Base-by-base conservation (phyloP, 1,140 invertebrate species). In the Leptinotarsa defecta region DNA sequence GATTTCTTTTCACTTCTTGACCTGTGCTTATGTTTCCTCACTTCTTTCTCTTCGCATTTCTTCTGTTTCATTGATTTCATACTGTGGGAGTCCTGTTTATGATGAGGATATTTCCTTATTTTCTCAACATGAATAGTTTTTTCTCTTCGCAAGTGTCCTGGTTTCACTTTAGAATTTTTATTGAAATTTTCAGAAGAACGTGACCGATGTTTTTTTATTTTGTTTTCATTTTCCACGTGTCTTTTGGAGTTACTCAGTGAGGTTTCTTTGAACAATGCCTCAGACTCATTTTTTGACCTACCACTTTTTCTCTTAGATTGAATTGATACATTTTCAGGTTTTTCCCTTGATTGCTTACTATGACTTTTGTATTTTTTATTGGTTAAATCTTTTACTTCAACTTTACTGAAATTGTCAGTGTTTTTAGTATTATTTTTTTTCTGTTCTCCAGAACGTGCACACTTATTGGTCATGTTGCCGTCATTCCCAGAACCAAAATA, bases 41-140 rank as follows among this genome's bases (percentile, higher is more conserved):
- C 11, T 71, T 71, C 52, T 34, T 52, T 70, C 22, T 19, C 57
- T 61, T 27, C 20, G 8, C 3, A n/a, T 15, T 62, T 61, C 22
- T 27, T 63, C 24, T 22, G 5, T 62, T 61, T 3, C 52, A 27
- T 27, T 8, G 27, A 13, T 62, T 71, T 71, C n/a, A 27, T 48
- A 22, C 34, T 62, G 17, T 27, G 13, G 4, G 3, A 13, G 0
- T 61, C 17, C 13, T 19, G n/a, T 27, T 15, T 57, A 22, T 49
- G 19, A 24, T 48, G n/a, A 13, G 22, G 20, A 62, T 71, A 22
- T 34, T 24, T n/a, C 8, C 48, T 49, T 2, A 22, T 27, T 62
- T 71, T 27, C 11, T 49, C 70, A 15, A 48, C 24, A 68, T 71
- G 70, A 61, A 71, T 57, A 27, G 70, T 71, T 62, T 71, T 71